Evolutionary conservation across 2,888 invertebrate genomes (phyloP), one percentile per base, ranked within the genome.

Genomic region (Chloromyia formosa): DNA sequence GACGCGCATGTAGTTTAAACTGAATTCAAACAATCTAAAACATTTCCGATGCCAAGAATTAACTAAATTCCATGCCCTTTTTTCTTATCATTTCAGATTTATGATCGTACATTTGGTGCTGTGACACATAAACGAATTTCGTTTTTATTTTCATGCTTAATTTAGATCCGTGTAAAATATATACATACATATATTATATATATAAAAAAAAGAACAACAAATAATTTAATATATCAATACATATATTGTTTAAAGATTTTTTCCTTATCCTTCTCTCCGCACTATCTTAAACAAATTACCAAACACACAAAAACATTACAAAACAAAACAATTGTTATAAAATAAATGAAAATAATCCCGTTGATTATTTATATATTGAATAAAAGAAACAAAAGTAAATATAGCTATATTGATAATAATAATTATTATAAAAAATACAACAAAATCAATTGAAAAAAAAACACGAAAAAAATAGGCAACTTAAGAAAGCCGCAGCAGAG

Each of bases 91-190:
- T 76, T 79, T 16, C 78, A 79, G 79, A 77, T 77, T 80, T 77
- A 80, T 78, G 79, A 77, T 75, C 80, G 80, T 74, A 77, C 81
- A 81, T 81, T 82, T 83, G 83, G 85, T 85, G 84, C 84, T 84
- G 84, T 84, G 85, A 84, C 83, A 85, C 84, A 82, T 85, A 81
- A 85, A 83, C 84, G 83, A 85, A 82, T 82, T 83, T 83, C 82
- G 81, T 82, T 79, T 82, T 80, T 82, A 79, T 80, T 81, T 80
- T 78, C 77, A 78, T 76, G 76, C 72, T 76, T 78, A 76, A 78
- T 77, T 75, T 77, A 75, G 56, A 74, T 23, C 12, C 64, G 64
- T 64, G 27, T 74, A 74, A 54, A 74, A 54, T 64, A 58, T 49
- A 68, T 64, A 74, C 54, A 35, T 35, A 35, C 27, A 35, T 35